phyloP scores from a whole-genome alignment of 2,797 vertebrate species.

The Lacerta bilineata region DNA sequence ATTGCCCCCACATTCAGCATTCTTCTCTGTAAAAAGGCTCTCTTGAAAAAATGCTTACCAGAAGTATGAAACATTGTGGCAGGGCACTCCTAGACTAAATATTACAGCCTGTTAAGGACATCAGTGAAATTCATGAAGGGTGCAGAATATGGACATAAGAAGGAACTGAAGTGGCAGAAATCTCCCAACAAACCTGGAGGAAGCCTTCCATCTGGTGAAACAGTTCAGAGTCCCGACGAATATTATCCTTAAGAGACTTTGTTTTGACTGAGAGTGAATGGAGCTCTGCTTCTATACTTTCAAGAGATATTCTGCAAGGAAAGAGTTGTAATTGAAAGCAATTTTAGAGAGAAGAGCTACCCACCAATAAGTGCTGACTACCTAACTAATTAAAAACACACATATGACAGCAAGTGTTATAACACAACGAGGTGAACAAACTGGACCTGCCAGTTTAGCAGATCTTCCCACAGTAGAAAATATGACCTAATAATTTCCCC shows the following conservation, averaged over 20 bases:
- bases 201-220: slow-evolving; percentile 92
- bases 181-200: slow-evolving; percentile 86
- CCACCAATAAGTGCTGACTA: slow-evolving; percentile 19
- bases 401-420: background rate
- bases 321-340: slow-evolving; percentile 38
- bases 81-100: slow-evolving; percentile 46
- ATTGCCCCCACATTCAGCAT: slow-evolving; percentile 35
- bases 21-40: slow-evolving; percentile 47
- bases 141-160: slow-evolving; percentile 38
- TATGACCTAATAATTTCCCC: slow-evolving; percentile 15
- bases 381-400: slow-evolving; percentile 10
- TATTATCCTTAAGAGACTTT: slow-evolving; percentile 89
- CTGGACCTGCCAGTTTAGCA: slow-evolving; percentile 53
- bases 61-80: slow-evolving; percentile 39
- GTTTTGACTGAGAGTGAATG: slow-evolving; percentile 88
- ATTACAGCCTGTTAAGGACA: slow-evolving; percentile 23
- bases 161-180: background rate
- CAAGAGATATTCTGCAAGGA: slow-evolving; percentile 89
- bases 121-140: slow-evolving; percentile 26
- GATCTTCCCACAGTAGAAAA: slow-evolving; percentile 44
- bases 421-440: slow-evolving; percentile 36
- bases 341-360: slow-evolving; percentile 27
- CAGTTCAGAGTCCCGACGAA: slow-evolving; percentile 88
- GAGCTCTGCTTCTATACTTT: slow-evolving; percentile 91
- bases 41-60: slow-evolving; percentile 60